A percentile compares a stretch with the other conserved stretches of the same genome.
phyloP scores from a whole-genome alignment of 2,888 invertebrate species.

The Aphrophora alni region DNA sequence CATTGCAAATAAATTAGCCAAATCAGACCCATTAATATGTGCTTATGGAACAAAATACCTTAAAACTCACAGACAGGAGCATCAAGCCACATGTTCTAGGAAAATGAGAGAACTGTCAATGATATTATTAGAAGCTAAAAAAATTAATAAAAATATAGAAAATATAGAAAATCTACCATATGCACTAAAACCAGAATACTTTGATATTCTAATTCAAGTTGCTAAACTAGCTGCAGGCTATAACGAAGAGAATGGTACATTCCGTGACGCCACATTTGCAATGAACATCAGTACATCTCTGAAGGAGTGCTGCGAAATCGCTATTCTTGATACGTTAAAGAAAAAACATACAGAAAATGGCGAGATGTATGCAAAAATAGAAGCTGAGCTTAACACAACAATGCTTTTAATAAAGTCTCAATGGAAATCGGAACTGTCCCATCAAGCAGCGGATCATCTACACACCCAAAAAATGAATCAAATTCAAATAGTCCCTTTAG shows the following conservation, averaged over 20 bases:
- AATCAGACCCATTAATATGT: slow-evolving; percentile 19
- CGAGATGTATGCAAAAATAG: not conserved
- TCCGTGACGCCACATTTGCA: not conserved
- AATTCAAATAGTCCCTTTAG: slow-evolving; percentile 7
- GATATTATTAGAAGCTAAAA: slow-evolving; percentile 16
- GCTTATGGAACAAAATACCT: slow-evolving; percentile 9
- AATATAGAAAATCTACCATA: not conserved
- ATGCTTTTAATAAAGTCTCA: not conserved
- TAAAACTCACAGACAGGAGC: slow-evolving; percentile 23
- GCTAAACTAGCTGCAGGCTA: slow-evolving; percentile 3
- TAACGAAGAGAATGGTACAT: not conserved
- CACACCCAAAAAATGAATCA: not conserved
- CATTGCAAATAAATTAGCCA: not conserved
- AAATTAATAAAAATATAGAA: not conserved
- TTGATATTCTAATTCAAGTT: not conserved
- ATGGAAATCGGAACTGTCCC: not conserved
- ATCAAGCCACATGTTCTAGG: not conserved
- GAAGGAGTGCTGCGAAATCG: slow-evolving; percentile 18
- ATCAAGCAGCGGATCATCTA: not conserved
- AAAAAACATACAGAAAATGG: not conserved
- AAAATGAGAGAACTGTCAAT: slow-evolving; percentile 26
- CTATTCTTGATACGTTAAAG: not conserved
- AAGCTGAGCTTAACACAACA: slow-evolving; percentile 9
- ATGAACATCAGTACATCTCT: slow-evolving; percentile 15
- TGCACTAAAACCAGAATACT: slow-evolving; percentile 19